These are phyloP conservation scores for Heterodera carotae DNA, from an alignment of 1,140 invertebrate genomes.

Conservation along the genomic window DNA sequence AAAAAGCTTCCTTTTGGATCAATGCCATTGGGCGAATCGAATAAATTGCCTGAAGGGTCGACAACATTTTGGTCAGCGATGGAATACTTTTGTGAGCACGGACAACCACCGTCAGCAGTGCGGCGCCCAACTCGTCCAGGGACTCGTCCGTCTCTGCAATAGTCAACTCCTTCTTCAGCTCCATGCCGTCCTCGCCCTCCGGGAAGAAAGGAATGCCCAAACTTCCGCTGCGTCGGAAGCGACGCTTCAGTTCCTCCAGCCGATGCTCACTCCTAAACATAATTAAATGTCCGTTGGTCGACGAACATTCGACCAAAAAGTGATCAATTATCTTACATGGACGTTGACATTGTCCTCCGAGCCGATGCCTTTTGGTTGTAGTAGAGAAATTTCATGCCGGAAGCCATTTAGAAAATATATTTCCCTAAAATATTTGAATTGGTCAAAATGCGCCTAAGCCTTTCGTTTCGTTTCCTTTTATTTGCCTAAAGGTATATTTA, in stretches of 20 bases:
- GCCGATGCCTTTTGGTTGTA: constrained; percentile 51
- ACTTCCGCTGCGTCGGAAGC: constrained; percentile 62
- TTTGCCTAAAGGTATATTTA: no score
- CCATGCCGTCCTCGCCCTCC: constrained; percentile 54
- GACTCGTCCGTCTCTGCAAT: constrained; percentile 57
- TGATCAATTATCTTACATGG: constrained; percentile 36
- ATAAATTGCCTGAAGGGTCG: constrained; percentile 45
- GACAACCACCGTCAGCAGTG: constrained; percentile 56
- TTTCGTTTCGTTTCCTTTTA: no score
- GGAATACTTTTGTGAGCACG: constrained; percentile 43
- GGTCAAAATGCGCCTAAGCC: no score
- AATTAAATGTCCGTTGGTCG: neutral
- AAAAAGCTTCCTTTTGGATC: no score
- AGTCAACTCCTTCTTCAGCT: constrained; percentile 49
- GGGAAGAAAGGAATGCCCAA: constrained; percentile 63
- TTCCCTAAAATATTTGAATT: no score
- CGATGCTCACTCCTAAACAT: constrained; percentile 51
- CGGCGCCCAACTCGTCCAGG: constrained; percentile 31
- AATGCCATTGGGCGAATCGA: no score
- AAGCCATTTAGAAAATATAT: constrained; percentile 43
- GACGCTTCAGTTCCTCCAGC: constrained; percentile 61
- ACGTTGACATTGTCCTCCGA: constrained; percentile 46
- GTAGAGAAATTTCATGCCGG: constrained; percentile 62
- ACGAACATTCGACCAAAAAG: neutral
- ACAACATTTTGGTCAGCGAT: constrained; percentile 50